phyloP scores from a whole-genome alignment of 2,888 invertebrate species.

The Stenchaetothrips biformis region DNA sequence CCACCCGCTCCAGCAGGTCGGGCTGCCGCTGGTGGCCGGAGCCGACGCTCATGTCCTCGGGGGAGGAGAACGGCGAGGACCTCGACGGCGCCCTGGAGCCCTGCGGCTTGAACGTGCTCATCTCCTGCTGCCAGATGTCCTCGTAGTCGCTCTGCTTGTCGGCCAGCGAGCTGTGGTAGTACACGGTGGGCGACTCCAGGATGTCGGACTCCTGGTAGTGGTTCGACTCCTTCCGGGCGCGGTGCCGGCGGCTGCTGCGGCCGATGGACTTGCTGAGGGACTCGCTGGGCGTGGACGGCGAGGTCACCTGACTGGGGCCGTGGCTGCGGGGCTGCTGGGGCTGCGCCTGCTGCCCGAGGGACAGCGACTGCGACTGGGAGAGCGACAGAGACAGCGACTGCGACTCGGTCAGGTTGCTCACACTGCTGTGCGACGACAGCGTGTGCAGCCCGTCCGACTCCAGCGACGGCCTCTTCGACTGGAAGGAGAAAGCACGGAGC shows the following conservation, averaged over 20 bases:
- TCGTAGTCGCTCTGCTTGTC: slow-evolving; percentile 94
- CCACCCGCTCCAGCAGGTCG: slow-evolving; percentile 39
- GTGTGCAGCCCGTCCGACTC: slow-evolving; percentile 35
- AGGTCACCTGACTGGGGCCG: not conserved
- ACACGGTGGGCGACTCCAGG: slow-evolving; percentile 73
- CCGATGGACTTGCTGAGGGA: slow-evolving; percentile 43
- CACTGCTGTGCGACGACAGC: slow-evolving; percentile 41
- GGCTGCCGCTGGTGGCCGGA: slow-evolving; percentile 32
- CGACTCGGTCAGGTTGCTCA: slow-evolving; percentile 33
- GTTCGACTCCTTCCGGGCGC: slow-evolving; percentile 47
- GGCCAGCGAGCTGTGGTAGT: slow-evolving; percentile 79
- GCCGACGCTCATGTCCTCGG: slow-evolving; percentile 35
- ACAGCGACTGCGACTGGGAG: not conserved
- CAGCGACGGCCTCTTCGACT: slow-evolving; percentile 12
- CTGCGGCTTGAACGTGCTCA: slow-evolving; percentile 42
- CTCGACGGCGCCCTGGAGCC: slow-evolving; percentile 32
- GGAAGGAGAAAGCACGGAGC: not conserved
- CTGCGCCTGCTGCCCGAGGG: slow-evolving; percentile 18
- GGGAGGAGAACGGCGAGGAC: slow-evolving; percentile 39
- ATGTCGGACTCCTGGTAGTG: slow-evolving; percentile 71
- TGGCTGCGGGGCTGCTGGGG: slow-evolving; percentile 32
- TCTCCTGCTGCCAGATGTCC: slow-evolving; percentile 80
- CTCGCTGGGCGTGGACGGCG: slow-evolving; percentile 40
- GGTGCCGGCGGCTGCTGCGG: slow-evolving; percentile 44
- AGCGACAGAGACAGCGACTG: slow-evolving; percentile 28